Base-by-base conservation (phyloP, 1,140 invertebrate species). In the Ceratitis capitata region DNA sequence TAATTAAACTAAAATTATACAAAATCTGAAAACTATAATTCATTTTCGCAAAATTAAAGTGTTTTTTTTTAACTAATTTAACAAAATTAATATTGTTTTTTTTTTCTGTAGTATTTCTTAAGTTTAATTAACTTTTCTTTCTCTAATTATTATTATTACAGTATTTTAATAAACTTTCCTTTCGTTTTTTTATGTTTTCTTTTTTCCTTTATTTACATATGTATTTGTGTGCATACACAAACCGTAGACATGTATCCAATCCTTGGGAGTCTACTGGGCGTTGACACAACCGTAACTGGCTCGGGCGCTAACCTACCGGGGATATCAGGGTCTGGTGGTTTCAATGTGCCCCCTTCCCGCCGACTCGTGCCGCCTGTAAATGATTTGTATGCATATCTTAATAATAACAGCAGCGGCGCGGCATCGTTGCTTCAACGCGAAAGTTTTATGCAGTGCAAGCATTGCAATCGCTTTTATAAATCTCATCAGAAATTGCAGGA, bases 381-480 rank as follows among this genome's bases (percentile, higher is more conserved):
- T 61, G 56, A 84, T 84, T 61, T 84, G 14, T 84, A 84, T 61
- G 56, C 35, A 3, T 85, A 53, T 56, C 45, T 74, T 2, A 85
- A 85, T 85, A 85, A 85, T 82, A 78, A 85, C 12, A 82, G 51
- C 35, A 82, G 84, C 82, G 85, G 56, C 45, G 83, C 85, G 47
- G 39, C 85, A 56, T 51, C 84, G 83, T 86, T 78, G 26, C 49
- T 16, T 84, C 89, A 56, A 58, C 85, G 85, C 19, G 89, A 90
- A 47, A 84, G 87, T 4, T 90, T 91, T 45, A 90, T 90, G 90
- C 90, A 91, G 56, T 91, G 90, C 87, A 89, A 89, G 26, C 89
- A 91, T 74, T 91, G 90, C 84, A 89, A 89, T 85, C 90, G 90
- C 23, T 91, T 89, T 47, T 91, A 91, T 74, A 90, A 90, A 82